Evolutionary conservation across 2,797 vertebrate species (phyloP), one percentile per base, ranked within the genome.

Genomic region (Gorsachius magnificus): DNA sequence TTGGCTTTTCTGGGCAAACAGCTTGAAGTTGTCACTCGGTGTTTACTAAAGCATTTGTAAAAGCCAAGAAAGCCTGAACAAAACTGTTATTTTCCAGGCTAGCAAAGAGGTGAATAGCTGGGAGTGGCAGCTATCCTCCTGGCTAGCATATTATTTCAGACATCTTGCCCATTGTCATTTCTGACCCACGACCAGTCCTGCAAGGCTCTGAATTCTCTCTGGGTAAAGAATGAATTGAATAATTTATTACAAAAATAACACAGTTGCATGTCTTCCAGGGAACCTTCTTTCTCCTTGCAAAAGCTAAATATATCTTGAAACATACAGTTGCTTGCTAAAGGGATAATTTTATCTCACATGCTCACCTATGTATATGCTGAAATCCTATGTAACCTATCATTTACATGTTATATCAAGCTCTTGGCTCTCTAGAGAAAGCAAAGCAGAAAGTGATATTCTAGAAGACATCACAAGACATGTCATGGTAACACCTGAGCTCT

Each of bases 1-100:
- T 95, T 97, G 97, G 90, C 79, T 92, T 88, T 94, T 94, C 92
- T 91, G 87, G 54, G 58, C 87, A 96, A 97, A 93, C 97, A 97
- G 96, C 90, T 96, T 97, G 92, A 95, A 93, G 82, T 48, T 96
- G 95, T 97, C 94, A 95, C 86, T 94, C 29, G 0, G 28, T 88
- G 79, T 78, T 96, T 90, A 76, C 48, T 93, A 72, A 84, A 90
- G 58, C 69, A n/a, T 91, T 94, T 93, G 65, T 86, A 95, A 93
- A 91, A 91, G 92, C 93, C 95, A 94, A 91, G 87, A 91, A 95
- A 91, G 28, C 24, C 58, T 76, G 69, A 78, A 83, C 65, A 86
- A 65, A 94, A 36, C 79, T 64, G 11, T 45, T 92, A n/a, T 86
- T 93, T 93, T 88, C 24, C 58, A 93, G 72, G 15, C 69, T 79